Conservation (phyloP, 2,797 vertebrate genomes). For the Enteromius fasciolatus region DNA sequence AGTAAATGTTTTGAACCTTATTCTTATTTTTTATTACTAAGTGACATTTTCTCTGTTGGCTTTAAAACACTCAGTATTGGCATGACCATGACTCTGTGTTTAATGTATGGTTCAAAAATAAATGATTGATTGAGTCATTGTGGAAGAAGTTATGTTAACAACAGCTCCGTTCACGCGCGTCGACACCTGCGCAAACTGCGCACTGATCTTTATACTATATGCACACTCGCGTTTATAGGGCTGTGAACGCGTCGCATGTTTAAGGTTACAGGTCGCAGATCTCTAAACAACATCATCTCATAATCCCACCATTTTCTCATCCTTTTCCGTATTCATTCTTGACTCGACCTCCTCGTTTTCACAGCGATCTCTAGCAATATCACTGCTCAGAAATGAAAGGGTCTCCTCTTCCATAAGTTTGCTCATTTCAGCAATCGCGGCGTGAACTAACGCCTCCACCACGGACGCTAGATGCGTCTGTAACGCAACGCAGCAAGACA, state of each 20-base stretch:
- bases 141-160: background rate
- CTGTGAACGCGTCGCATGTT: constrained; percentile 21
- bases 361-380: constrained; percentile 16
- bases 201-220: constrained; percentile 43
- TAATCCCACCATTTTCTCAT: constrained; percentile 67
- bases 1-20: background rate
- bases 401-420: constrained; percentile 65
- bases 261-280: constrained; percentile 22
- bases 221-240: background rate
- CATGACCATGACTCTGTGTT: background rate
- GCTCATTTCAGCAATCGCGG: constrained; percentile 72
- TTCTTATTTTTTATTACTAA: background rate
- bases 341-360: constrained; percentile 1
- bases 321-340: constrained; percentile 51
- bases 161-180: background rate
- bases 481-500: constrained; percentile 65
- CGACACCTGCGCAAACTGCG: constrained; percentile 14
- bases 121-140: background rate
- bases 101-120: background rate
- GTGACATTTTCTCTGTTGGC: background rate
- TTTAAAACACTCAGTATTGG: background rate
- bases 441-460: constrained; percentile 75
- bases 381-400: constrained; percentile 25
- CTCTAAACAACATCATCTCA: background rate
- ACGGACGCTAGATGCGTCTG: constrained; percentile 72